Conservation (phyloP, 2,113 vertebrate genomes). For the Pollachius pollachius region DNA sequence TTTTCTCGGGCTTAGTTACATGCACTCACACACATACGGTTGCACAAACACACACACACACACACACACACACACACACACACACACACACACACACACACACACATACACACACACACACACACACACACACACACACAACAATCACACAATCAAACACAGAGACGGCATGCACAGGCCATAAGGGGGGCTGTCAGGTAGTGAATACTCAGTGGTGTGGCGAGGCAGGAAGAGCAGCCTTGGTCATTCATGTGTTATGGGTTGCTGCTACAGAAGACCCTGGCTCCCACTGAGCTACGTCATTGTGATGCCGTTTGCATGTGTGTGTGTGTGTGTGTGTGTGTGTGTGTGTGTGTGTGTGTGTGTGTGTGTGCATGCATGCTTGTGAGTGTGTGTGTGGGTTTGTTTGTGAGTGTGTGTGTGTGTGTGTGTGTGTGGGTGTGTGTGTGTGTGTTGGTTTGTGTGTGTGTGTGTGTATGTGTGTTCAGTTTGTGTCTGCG, state of each 20-base stretch:
- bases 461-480: conserved; percentile 7
- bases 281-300: conserved; percentile 38
- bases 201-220: conserved; percentile 51
- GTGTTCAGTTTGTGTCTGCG: conserved; percentile 39
- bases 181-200: conserved; percentile 50
- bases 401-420: no score
- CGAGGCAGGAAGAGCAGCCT: conserved; percentile 33
- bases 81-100: background rate
- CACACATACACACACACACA: conserved; percentile 14
- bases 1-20: background rate
- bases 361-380: conserved; percentile 22
- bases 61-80: background rate
- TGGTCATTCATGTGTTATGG: conserved; percentile 63
- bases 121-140: background rate
- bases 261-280: conserved; percentile 53
- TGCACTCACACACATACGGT: background rate
- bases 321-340: background rate
- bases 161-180: conserved; percentile 13
- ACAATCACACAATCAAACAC: background rate
- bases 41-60: background rate
- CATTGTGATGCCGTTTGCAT: conserved; percentile 3
- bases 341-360: conserved; percentile 55
- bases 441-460: conserved; percentile 55
- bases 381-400: conserved; percentile 16
- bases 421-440: background rate